These are phyloP conservation scores for Cinclus mexicanus DNA, from an alignment of 2,113 vertebrate genomes.

Conservation along the genomic window DNA sequence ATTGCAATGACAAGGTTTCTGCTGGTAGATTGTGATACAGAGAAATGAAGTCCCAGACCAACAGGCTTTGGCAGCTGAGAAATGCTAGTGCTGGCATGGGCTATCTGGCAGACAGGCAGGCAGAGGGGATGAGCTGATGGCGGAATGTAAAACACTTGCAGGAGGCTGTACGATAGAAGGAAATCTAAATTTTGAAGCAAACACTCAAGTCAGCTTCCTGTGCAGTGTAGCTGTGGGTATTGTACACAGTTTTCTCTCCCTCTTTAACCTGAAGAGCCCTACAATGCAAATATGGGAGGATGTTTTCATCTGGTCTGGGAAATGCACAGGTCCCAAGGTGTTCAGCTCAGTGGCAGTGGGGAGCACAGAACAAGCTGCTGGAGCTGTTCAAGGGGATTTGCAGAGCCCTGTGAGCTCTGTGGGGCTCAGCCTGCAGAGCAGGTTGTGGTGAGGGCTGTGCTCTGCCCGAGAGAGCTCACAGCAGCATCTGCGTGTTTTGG, in stretches of 20 bases:
- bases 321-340: neutral
- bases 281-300: neutral
- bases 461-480: neutral
- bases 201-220: neutral
- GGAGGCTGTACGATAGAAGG: neutral
- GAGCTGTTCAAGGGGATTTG: neutral
- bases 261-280: neutral
- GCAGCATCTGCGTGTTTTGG: neutral
- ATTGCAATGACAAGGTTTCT: slow-evolving; percentile 44
- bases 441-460: neutral
- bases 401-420: neutral
- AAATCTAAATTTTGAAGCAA: neutral
- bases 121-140: neutral
- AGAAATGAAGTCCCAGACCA: slow-evolving; percentile 42
- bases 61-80: neutral
- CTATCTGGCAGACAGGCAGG: slow-evolving; percentile 13
- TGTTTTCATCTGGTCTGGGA: neutral
- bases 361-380: neutral
- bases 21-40: slow-evolving; percentile 31
- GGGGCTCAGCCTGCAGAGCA: neutral
- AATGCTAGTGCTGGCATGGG: neutral
- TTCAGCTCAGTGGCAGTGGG: neutral
- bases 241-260: neutral
- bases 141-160: neutral
- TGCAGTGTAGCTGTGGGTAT: neutral